phyloP scores from a whole-genome alignment of 2,888 invertebrate species.

The Molorchus minor region DNA sequence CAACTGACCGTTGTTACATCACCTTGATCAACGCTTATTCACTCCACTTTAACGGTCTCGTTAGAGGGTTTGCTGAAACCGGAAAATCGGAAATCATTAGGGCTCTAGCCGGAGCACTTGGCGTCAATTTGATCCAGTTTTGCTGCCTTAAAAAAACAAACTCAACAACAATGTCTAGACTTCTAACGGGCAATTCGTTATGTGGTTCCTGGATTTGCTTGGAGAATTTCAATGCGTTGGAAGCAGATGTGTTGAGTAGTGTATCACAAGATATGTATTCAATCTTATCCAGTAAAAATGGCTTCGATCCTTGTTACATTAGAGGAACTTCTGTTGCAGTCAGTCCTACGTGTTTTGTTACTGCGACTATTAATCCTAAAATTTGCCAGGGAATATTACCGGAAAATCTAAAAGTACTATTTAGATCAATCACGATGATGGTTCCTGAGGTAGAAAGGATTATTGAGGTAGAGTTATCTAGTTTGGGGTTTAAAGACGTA shows the following conservation, averaged over 20 bases:
- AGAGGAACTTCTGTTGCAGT: slow-evolving; percentile 74
- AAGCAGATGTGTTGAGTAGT: slow-evolving; percentile 80
- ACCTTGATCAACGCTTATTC: slow-evolving; percentile 82
- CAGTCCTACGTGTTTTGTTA: slow-evolving; percentile 79
- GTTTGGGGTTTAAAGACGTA: slow-evolving; percentile 79
- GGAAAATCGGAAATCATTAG: slow-evolving; percentile 91
- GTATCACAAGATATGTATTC: slow-evolving; percentile 81
- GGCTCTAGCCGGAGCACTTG: slow-evolving; percentile 86
- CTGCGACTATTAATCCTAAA: slow-evolving; percentile 75
- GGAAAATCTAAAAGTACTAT: slow-evolving; percentile 81
- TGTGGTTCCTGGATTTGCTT: slow-evolving; percentile 87
- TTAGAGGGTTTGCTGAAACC: slow-evolving; percentile 80
- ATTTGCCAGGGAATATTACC: slow-evolving; percentile 78
- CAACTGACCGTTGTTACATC: slow-evolving; percentile 80
- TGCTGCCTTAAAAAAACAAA: slow-evolving; percentile 82
- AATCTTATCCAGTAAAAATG: slow-evolving; percentile 73
- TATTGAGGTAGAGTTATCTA: slow-evolving; percentile 80
- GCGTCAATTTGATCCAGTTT: slow-evolving; percentile 68
- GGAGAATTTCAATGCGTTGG: slow-evolving; percentile 83
- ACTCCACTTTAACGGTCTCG: slow-evolving; percentile 80
- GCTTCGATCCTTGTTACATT: slow-evolving; percentile 71
- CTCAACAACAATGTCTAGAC: slow-evolving; percentile 65
- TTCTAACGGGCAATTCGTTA: slow-evolving; percentile 80
- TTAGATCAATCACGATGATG: slow-evolving; percentile 85
- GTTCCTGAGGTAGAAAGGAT: slow-evolving; percentile 85